These are phyloP conservation scores for Cercopithecus mitis DNA, from an alignment of 2,797 vertebrate genomes.

Conservation along the genomic window DNA sequence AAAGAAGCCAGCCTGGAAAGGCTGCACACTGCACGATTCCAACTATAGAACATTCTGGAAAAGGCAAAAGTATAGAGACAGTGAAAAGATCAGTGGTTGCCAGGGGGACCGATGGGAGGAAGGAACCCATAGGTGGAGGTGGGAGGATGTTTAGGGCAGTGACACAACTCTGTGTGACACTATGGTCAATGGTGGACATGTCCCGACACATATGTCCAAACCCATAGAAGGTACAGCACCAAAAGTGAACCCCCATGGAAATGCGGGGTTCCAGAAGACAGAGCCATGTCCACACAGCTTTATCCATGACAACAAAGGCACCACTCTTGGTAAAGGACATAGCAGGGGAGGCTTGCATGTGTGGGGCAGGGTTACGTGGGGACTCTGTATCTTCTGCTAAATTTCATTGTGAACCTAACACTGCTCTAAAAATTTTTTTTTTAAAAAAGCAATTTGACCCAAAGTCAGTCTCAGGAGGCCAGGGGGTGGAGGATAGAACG, in stretches of 20 bases:
- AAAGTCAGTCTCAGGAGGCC: neutral
- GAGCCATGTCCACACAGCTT: neutral
- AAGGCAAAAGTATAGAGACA: neutral
- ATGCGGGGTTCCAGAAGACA: neutral
- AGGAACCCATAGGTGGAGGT: neutral
- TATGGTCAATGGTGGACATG: neutral
- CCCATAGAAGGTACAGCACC: neutral
- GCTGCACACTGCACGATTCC: neutral
- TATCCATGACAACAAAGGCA: neutral
- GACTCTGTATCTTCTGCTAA: neutral
- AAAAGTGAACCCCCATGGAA: neutral
- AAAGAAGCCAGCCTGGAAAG: neutral
- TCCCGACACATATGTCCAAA: neutral
- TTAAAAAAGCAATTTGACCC: neutral
- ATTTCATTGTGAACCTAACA: neutral
- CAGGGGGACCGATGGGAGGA: neutral
- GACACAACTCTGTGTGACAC: neutral
- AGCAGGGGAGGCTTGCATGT: neutral
- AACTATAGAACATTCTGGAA: neutral
- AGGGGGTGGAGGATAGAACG: no score
- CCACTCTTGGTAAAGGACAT: no score
- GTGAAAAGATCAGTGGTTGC: neutral
- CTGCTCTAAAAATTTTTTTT: neutral
- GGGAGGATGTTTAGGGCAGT: neutral
- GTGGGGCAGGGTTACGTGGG: neutral